Evolutionary conservation across 2,113 vertebrate species (phyloP).

Genomic region (Rostratula benghalensis): DNA sequence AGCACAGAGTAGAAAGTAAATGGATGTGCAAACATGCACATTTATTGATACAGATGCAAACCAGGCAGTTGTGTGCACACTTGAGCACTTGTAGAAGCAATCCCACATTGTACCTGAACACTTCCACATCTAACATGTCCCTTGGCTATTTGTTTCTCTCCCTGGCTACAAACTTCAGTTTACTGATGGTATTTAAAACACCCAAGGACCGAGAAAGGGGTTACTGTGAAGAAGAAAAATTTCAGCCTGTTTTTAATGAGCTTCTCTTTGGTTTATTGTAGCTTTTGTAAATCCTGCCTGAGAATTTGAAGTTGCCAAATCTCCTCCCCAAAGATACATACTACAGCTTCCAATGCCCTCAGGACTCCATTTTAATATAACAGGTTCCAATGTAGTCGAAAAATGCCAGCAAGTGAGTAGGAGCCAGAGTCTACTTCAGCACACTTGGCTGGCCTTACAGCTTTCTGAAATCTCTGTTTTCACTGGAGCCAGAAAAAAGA

Average conservation of each 20-base stretch:
- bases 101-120: neutral
- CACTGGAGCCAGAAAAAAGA: slow-evolving; percentile 62
- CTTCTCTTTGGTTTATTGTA: slow-evolving; percentile 67
- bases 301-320: slow-evolving; percentile 49
- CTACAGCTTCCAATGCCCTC: slow-evolving; percentile 34
- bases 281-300: slow-evolving; percentile 57
- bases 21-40: accelerated
- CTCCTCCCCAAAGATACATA: slow-evolving; percentile 16
- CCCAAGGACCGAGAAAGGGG: neutral
- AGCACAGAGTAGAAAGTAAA: accelerated
- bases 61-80: neutral
- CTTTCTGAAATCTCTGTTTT: slow-evolving; percentile 54
- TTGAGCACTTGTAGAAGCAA: neutral
- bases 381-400: slow-evolving; percentile 26
- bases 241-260: slow-evolving; percentile 58
- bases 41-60: neutral
- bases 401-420: slow-evolving; percentile 41
- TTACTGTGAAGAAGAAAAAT: neutral
- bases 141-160: neutral
- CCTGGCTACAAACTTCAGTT: neutral
- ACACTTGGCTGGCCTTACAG: slow-evolving; percentile 60
- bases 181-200: neutral
- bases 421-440: slow-evolving; percentile 31
- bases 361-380: slow-evolving; percentile 30
- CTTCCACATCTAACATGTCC: neutral